Base-by-base conservation (phyloP, 2,888 invertebrate species). In the Polydrusus pterygomalis region DNA sequence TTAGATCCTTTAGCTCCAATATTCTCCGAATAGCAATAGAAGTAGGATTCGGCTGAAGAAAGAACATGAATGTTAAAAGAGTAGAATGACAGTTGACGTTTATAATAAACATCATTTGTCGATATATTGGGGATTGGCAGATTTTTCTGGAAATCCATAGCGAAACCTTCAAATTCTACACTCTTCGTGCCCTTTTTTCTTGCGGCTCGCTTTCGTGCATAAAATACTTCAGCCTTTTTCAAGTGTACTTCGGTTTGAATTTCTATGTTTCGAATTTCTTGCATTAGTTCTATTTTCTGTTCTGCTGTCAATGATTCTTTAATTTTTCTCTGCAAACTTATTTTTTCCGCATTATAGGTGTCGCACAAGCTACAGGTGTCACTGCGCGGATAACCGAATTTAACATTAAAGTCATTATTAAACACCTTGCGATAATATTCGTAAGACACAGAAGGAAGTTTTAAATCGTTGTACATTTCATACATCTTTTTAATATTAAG, bases 401-500 rank as follows among this genome's bases (percentile, higher is more conserved):
- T 56, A 56, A 56, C n/a, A n/a, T n/a, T n/a, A n/a, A n/a, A n/a
- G n/a, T n/a, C n/a, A n/a, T n/a, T n/a, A n/a, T n/a, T n/a, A 34
- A 58, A 58, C 11, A 58, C 34, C 25, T 58, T 58, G 58, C 58
- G 58, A 58, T 58, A 58, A 58, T 25, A 58, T 25, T 58, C 58
- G 58, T 58, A 58, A 25, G 58, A 58, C 10, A 58, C 58, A n/a
- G n/a, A 20, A 15, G 58, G 58, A 58, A 34, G 58, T 25, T 58
- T 58, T 34, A 58, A 58, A 30, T 38, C 58, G n/a, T n/a, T n/a
- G n/a, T n/a, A n/a, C n/a, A n/a, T n/a, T n/a, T n/a, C n/a, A n/a
- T n/a, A n/a, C n/a, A 62, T 49, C 10, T 62, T 88, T 58, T 91
- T 47, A 17, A 87, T 18, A 17, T n/a, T 69, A 17, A 69, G 58